phyloP scores from a whole-genome alignment of 2,113 vertebrate species.

The Oreochromis aureus region DNA sequence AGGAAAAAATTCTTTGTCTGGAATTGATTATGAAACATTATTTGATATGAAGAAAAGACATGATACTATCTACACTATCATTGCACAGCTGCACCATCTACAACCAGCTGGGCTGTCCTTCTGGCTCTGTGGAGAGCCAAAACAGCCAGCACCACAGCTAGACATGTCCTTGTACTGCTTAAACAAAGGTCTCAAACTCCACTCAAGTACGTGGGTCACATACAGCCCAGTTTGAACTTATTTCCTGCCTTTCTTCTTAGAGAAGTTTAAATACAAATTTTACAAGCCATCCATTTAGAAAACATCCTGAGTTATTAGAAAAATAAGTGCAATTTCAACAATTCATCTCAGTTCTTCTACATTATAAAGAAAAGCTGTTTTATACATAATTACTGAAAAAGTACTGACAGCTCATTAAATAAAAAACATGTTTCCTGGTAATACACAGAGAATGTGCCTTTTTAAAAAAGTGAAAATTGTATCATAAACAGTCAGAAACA shows the following conservation, averaged over 20 bases:
- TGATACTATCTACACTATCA: accelerated
- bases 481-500: not conserved
- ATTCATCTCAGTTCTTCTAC: not conserved
- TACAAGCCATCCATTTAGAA: not conserved
- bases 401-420: not conserved
- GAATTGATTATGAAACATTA: not conserved
- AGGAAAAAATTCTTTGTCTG: not conserved
- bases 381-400: not conserved
- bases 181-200: not conserved
- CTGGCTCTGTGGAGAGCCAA: not conserved
- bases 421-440: not conserved
- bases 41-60: not conserved
- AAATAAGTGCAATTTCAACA: not conserved
- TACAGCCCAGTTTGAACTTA: accelerated
- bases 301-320: not conserved
- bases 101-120: not conserved
- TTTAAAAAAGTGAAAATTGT: not conserved
- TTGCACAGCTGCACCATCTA: not conserved
- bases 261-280: not conserved
- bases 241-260: not conserved
- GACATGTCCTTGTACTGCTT: not conserved
- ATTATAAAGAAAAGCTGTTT: not conserved
- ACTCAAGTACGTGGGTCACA: not conserved
- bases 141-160: not conserved
- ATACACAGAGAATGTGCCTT: not conserved